Conservation (phyloP, 30 jellyfish, hydroid and myxozoan genomes). For the Nemopilema nomurai region DNA sequence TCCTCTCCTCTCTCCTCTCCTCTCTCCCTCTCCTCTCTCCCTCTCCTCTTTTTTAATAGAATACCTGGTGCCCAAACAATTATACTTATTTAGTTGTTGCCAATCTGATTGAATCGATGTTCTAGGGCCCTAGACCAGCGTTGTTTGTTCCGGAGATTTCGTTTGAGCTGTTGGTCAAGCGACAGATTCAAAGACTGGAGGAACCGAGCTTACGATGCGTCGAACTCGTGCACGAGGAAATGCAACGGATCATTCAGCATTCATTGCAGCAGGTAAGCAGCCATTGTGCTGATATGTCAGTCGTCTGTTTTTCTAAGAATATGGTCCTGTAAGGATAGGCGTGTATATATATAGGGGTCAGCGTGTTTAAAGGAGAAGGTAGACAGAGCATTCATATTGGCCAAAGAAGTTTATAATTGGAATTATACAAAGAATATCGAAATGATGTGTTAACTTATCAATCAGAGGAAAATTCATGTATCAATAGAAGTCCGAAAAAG, state of each 20-base stretch:
- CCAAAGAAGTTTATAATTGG: no score
- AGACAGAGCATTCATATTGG: no score
- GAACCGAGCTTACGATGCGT: slow-evolving; percentile 95
- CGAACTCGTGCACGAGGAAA: slow-evolving; percentile 91
- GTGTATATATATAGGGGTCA: no score
- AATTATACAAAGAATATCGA: no score
- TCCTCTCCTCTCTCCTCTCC: no score
- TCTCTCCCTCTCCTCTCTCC: no score
- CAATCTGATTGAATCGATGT: not conserved
- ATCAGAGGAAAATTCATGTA: no score
- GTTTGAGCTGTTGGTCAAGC: slow-evolving; percentile 83
- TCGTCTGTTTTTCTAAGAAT: not conserved
- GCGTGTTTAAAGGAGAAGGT: no score
- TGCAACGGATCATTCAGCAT: slow-evolving; percentile 93
- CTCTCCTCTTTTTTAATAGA: no score
- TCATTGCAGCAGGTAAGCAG: slow-evolving; percentile 83
- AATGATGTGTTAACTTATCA: no score
- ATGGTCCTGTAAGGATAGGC: no score
- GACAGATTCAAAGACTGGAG: slow-evolving; percentile 89
- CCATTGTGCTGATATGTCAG: not conserved
- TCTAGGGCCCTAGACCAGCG: slow-evolving; percentile 97
- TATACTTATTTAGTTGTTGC: not conserved
- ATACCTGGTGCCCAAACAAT: not conserved
- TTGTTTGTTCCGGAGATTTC: slow-evolving; percentile 95
- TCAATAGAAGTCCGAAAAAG: no score